Evolutionary conservation across 2,888 invertebrate species (phyloP).

Genomic region (Amphipoea oculea): DNA sequence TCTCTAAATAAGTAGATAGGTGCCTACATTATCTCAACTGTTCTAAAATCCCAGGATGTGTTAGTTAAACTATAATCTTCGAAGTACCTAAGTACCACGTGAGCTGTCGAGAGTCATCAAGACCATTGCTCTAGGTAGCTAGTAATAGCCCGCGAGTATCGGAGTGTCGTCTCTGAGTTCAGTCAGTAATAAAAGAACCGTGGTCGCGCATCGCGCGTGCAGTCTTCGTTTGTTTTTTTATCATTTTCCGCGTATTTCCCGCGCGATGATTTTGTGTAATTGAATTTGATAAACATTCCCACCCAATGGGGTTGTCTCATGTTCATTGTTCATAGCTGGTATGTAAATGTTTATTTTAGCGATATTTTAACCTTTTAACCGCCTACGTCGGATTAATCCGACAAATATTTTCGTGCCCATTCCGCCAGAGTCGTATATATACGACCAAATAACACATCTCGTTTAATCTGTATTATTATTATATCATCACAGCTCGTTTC

Average conservation of each 20-base stretch:
- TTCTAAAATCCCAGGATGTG: slow-evolving; percentile 53
- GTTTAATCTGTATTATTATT: no score
- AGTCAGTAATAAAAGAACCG: slow-evolving; percentile 31
- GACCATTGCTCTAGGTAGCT: slow-evolving; percentile 24
- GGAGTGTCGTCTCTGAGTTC: slow-evolving; percentile 10
- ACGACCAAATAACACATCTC: no score
- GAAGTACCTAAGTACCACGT: slow-evolving; percentile 18
- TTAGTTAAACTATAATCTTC: slow-evolving; percentile 43
- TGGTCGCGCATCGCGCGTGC: slow-evolving; percentile 41
- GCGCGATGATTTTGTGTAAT: slow-evolving; percentile 11
- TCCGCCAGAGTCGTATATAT: no score
- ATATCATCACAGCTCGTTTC: no score
- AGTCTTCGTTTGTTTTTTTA: slow-evolving; percentile 7
- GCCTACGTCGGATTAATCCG: no score
- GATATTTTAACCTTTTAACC: no score
- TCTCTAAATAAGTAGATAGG: neutral
- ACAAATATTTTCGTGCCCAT: no score
- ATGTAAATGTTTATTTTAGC: neutral
- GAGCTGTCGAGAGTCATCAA: slow-evolving; percentile 39
- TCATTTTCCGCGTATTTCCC: neutral
- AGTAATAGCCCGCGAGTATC: neutral
- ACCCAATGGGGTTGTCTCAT: neutral
- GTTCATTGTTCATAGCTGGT: neutral
- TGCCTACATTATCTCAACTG: neutral
- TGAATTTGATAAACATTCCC: neutral